These are phyloP conservation scores for Plutomurus gul DNA, from an alignment of 1,140 invertebrate genomes.

Conservation along the genomic window DNA sequence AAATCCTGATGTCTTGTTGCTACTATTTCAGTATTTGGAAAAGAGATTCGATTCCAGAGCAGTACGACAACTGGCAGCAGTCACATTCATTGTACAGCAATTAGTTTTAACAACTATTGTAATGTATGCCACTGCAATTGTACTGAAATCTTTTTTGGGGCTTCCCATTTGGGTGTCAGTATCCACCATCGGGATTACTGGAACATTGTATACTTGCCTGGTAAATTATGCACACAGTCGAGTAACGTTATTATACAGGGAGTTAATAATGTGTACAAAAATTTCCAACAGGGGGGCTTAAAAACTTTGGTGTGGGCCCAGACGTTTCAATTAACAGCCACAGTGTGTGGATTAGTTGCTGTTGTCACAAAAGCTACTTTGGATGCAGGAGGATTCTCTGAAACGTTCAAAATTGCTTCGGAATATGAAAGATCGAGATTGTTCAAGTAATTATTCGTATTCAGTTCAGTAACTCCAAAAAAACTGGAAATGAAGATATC, in stretches of 20 bases:
- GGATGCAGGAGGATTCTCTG: conserved; percentile 5
- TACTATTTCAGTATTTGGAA: conserved; percentile 41
- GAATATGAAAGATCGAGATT: conserved; percentile 1
- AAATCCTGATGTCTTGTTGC: neutral
- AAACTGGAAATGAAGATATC: neutral
- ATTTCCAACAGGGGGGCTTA: neutral
- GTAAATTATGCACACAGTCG: neutral
- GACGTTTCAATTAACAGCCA: conserved; percentile 16
- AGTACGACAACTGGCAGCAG: conserved; percentile 15
- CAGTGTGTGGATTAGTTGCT: conserved; percentile 17
- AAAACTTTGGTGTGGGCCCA: neutral
- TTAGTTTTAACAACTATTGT: neutral
- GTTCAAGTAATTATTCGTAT: conserved; percentile 2
- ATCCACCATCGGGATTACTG: conserved; percentile 5
- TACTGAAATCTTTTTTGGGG: conserved; percentile 13
- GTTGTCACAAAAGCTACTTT: conserved; percentile 55
- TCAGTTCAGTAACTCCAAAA: too few species aligned
- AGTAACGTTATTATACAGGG: too few species aligned
- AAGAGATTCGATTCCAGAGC: conserved; percentile 25
- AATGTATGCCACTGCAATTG: conserved; percentile 10
- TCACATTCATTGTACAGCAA: conserved; percentile 36
- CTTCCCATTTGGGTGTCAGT: conserved; percentile 30
- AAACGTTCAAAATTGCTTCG: neutral
- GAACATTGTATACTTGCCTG: conserved; percentile 42
- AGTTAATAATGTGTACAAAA: neutral